phyloP scores from a whole-genome alignment of 1,140 invertebrate species.

The Nomia melanderi region DNA sequence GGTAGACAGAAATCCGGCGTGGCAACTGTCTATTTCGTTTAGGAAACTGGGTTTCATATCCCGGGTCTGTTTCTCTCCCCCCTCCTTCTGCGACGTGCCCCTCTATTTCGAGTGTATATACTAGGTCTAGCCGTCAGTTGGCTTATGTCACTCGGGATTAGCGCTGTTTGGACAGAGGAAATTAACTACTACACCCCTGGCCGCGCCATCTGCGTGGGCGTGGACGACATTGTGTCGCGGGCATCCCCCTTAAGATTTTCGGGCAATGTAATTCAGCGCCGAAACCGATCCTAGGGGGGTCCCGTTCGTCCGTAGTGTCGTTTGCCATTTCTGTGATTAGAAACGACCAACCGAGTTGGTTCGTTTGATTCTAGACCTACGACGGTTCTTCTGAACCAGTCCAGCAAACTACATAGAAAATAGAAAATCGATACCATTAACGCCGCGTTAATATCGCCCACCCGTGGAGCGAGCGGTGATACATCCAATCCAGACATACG shows the following conservation, averaged over 20 bases:
- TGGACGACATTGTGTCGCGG: slow-evolving; percentile 69
- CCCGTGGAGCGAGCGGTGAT: not conserved
- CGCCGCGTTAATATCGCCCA: slow-evolving; percentile 25
- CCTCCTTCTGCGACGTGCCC: not conserved
- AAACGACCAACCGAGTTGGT: slow-evolving; percentile 43
- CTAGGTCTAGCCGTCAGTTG: slow-evolving; percentile 71
- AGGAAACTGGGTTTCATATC: slow-evolving; percentile 28
- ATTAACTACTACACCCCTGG: slow-evolving; percentile 74
- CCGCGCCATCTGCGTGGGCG: slow-evolving; percentile 71
- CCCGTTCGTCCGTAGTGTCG: slow-evolving; percentile 42
- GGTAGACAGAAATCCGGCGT: slow-evolving; percentile 23
- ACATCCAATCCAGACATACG: too few relatives aligned
- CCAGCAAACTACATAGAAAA: not conserved
- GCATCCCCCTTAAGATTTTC: slow-evolving; percentile 68
- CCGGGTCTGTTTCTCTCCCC: slow-evolving; percentile 19
- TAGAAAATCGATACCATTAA: slow-evolving; percentile 41
- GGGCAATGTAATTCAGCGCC: slow-evolving; percentile 62
- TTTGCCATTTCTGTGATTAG: slow-evolving; percentile 65
- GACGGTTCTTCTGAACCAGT: slow-evolving; percentile 24
- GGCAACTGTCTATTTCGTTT: slow-evolving; percentile 43
- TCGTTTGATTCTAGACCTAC: slow-evolving; percentile 44
- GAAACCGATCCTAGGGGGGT: slow-evolving; percentile 62
- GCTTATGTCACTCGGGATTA: slow-evolving; percentile 80
- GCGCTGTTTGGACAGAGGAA: slow-evolving; percentile 80
- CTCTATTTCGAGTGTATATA: slow-evolving; percentile 67